A percentile compares a stretch with the other conserved stretches of the same genome.
Evolutionary conservation across 35 echinoderm and acorn worm species (phyloP).

Genomic region (Stichopus chloronotus): DNA sequence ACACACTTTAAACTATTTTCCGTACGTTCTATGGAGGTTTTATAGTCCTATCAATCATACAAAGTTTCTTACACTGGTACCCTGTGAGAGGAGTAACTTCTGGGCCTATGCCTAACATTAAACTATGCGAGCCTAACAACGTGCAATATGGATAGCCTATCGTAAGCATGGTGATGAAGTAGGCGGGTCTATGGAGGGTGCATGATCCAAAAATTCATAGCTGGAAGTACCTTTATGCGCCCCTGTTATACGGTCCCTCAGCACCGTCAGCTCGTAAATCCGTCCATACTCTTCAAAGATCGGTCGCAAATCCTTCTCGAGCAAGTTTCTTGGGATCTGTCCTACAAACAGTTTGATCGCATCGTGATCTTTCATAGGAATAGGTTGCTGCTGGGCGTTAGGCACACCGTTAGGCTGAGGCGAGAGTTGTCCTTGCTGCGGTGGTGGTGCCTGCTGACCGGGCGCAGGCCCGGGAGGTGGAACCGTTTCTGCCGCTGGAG

Average conservation of each 20-base stretch:
- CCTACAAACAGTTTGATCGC: constrained; percentile 97
- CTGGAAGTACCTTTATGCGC: constrained; percentile 87
- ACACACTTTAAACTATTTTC: too few species aligned
- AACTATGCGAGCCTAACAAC: too few species aligned
- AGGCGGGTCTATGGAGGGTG: not conserved
- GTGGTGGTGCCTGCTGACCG: constrained; percentile 59
- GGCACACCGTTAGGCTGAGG: constrained; percentile 71
- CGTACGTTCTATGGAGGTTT: too few species aligned
- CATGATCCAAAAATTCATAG: too few species aligned
- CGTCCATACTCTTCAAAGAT: constrained; percentile 91
- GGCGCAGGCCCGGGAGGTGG: constrained; percentile 68
- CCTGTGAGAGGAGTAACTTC: too few species aligned
- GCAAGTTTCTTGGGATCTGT: constrained; percentile 95
- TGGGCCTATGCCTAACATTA: too few species aligned
- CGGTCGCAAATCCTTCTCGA: constrained; percentile 95
- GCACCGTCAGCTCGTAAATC: constrained; percentile 97
- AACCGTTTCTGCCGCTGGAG: constrained; percentile 67
- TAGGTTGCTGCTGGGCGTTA: constrained; percentile 84
- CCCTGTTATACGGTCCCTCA: constrained; percentile 91
- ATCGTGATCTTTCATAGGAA: constrained; percentile 99
- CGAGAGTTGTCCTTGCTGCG: constrained; percentile 58
- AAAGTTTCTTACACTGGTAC: too few species aligned
- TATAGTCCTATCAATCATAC: too few species aligned
- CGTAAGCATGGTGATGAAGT: not conserved
- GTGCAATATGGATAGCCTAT: too few species aligned